Evolutionary conservation across 2,888 invertebrate genomes (phyloP), one percentile per base, ranked within the genome.

Genomic region (Scaptomyza polygonia): DNA sequence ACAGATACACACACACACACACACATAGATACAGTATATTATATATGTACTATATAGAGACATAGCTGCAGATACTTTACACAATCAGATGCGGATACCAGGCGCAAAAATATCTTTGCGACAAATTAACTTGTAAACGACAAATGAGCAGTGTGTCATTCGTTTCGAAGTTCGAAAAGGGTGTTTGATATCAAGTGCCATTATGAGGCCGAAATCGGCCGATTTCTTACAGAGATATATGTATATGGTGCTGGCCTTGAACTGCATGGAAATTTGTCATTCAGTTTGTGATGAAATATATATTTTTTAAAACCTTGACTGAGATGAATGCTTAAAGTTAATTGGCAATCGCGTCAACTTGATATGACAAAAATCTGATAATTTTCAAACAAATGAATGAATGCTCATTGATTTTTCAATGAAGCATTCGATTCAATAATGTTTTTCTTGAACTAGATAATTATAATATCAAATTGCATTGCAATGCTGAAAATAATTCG

Each of bases 51-150:
- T 18, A 25, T 14, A 57, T 40, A 48, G n/a, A 36, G 30, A 40
- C 44, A 29, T 18, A 65, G 71, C 48, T 53, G 66, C 51, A 76
- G 63, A 62, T 57, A 32, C 18, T 9, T 32, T 16, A 9, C 21
- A 32, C 12, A 32, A 48, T 48, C 56, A 49, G 43, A 9, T 34
- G 47, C 39, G 48, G 68, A 68, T 51, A 57, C 27, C 47, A 9
- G 8, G 44, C 12, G n/a, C 34, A 55, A 55, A 55, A 55, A 52
- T 72, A 63, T 75, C 64, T 45, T 72, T 43, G 69, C 63, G 75
- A 73, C 82, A 84, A 84, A 86, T 84, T 81, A 68, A 79, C 79
- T 84, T 86, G 87, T 77, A 58, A 68, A 44, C 39, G 54, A 9
- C 36, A 45, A 69, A 68, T 68, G 70, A 74, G 56, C 51, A 32